Evolutionary conservation across 23 tunicate species (phyloP).

Genomic region (Diplosoma virens): DNA sequence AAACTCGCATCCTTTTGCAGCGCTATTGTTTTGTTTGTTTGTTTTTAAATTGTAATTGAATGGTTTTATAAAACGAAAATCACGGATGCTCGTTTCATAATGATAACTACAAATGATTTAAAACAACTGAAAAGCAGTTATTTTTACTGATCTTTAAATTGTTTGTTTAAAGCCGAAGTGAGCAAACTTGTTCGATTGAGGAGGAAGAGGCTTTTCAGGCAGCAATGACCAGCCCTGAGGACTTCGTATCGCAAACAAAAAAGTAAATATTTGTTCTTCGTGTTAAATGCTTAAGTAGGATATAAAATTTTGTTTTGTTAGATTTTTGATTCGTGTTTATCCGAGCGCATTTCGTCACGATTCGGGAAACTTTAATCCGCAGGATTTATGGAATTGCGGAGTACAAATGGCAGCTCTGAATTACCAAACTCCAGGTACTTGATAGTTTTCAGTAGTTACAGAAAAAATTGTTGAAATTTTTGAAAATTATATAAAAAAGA

Average conservation of each 20-base stretch:
- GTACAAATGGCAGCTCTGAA: constrained; percentile 97
- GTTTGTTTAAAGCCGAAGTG: no score
- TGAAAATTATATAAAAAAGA: no score
- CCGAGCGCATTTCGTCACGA: constrained; percentile 83
- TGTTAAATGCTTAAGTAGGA: background rate
- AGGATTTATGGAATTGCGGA: constrained; percentile 98
- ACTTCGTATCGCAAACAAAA: constrained; percentile 61
- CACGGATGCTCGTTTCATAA: no score
- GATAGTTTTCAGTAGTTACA: no score
- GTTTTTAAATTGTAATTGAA: no score
- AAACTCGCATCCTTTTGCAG: no score
- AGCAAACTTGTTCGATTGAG: constrained; percentile 50
- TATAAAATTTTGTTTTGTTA: constrained; percentile 7
- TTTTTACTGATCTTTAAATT: no score
- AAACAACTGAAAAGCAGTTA: no score
- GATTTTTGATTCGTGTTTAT: constrained; percentile 79
- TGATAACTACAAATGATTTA: no score
- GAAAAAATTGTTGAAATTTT: no score
- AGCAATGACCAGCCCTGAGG: constrained; percentile 36
- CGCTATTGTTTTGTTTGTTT: no score
- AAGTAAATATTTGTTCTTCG: constrained; percentile 35
- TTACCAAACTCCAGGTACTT: constrained; percentile 95
- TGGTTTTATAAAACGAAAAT: no score
- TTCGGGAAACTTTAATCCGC: constrained; percentile 96
- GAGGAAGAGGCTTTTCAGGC: constrained; percentile 47